Percentiles rank a stretch among this genome's conserved stretches.
phyloP scores from a whole-genome alignment of 2,113 vertebrate genomes.

The Butastur rufipennis region DNA sequence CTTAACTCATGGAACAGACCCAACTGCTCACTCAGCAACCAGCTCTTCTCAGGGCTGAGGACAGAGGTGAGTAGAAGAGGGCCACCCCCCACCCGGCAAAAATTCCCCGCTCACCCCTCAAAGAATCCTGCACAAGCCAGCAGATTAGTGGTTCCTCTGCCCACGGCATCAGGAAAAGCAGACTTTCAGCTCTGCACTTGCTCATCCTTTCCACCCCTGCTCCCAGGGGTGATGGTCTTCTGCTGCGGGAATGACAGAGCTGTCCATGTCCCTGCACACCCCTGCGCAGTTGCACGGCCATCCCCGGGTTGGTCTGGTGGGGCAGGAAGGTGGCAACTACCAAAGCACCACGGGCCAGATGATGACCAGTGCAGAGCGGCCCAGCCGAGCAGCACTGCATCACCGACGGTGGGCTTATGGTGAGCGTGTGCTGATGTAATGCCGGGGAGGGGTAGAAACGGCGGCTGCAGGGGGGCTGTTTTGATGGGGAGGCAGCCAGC shows the following conservation, averaged over 20 bases:
- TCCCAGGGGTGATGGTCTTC: background rate
- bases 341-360: accelerated
- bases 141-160: background rate
- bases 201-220: background rate
- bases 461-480: background rate
- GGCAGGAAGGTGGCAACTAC: background rate
- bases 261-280: background rate
- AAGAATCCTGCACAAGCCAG: background rate
- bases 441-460: background rate
- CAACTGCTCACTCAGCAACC: background rate
- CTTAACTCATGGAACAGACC: background rate
- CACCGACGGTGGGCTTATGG: accelerated
- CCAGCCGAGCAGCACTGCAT: background rate
- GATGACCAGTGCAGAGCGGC: background rate
- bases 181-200: too few relatives aligned
- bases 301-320: too few relatives aligned
- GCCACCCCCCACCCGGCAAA: background rate
- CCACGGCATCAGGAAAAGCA: background rate
- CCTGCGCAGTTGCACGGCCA: accelerated
- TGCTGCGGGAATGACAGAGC: too few relatives aligned
- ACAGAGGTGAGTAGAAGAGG: background rate
- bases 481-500: background rate
- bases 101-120: background rate
- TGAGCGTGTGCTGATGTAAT: background rate
- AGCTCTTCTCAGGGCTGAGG: background rate